Conservation (phyloP, 2,113 vertebrate genomes). For the Ceyx cyanopectus region DNA sequence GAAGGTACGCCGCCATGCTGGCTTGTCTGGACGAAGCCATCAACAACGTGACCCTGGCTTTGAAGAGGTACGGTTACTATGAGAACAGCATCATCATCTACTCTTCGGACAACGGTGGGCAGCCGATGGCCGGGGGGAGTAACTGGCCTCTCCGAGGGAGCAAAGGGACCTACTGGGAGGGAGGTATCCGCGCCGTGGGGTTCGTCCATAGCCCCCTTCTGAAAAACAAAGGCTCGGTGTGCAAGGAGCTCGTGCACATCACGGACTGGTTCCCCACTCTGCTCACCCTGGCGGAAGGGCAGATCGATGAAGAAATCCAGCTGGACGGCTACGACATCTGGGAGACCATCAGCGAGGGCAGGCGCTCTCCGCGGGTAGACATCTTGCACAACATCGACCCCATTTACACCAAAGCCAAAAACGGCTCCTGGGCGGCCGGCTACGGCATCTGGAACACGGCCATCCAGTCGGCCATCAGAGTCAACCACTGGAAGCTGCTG, state of each 20-base stretch:
- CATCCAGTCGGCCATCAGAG: conserved; percentile 91
- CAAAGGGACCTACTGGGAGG: conserved; percentile 97
- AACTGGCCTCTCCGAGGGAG: conserved; percentile 97
- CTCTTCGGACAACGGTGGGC: conserved; percentile 96
- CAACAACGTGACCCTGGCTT: conserved; percentile 88
- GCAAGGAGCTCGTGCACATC: conserved; percentile 92
- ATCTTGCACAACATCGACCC: conserved; percentile 98
- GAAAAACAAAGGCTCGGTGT: conserved; percentile 88
- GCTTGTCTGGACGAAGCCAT: conserved; percentile 94
- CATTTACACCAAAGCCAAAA: conserved; percentile 91
- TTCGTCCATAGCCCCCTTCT: conserved; percentile 96
- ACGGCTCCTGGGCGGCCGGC: conserved; percentile 93
- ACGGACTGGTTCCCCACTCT: conserved; percentile 98
- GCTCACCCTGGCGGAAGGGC: conserved; percentile 90
- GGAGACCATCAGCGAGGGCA: conserved; percentile 95
- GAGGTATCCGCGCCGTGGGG: conserved; percentile 92
- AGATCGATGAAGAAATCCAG: conserved; percentile 87
- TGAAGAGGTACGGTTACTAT: conserved; percentile 90
- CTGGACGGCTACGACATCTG: conserved; percentile 96
- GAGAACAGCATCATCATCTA: conserved; percentile 93
- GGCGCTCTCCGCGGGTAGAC: conserved; percentile 90
- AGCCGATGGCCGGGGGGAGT: conserved; percentile 91
- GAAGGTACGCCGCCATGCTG: conserved; percentile 96
- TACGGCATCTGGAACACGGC: conserved; percentile 96
- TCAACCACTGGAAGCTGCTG: conserved; percentile 94